phyloP scores from a whole-genome alignment of 2,888 invertebrate genomes.

The Athalia cordata region DNA sequence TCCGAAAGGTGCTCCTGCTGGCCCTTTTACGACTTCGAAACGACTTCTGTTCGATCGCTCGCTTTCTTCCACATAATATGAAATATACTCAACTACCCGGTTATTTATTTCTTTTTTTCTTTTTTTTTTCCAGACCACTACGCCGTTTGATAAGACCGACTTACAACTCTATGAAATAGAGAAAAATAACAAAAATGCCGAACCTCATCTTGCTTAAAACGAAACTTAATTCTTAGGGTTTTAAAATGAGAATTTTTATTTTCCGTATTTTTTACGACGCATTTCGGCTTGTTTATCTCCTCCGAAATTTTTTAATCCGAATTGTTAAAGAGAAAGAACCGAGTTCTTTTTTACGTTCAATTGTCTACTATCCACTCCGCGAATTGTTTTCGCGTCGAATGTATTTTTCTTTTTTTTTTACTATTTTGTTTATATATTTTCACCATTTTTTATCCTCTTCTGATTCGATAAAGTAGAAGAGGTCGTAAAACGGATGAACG shows the following conservation, averaged over 20 bases:
- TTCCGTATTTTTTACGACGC: too few species aligned
- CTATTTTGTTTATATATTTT: background rate
- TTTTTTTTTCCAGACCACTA: too few species aligned
- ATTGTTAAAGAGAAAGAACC: too few species aligned
- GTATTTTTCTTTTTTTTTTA: background rate
- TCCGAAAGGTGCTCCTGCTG: background rate
- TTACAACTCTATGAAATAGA: too few species aligned
- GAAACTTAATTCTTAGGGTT: too few species aligned
- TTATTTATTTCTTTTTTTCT: background rate
- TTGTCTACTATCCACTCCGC: constrained; percentile 14
- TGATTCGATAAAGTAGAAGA: constrained; percentile 34
- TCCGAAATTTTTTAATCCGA: background rate
- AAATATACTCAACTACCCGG: background rate
- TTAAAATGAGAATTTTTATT: background rate
- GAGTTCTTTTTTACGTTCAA: too few species aligned
- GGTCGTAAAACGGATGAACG: constrained; percentile 43
- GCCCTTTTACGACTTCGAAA: constrained; percentile 19
- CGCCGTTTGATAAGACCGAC: too few species aligned
- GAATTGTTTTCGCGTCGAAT: constrained; percentile 16
- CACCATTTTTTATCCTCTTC: constrained; percentile 12
- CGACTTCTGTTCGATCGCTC: background rate
- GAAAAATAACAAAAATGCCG: too few species aligned
- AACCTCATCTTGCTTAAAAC: too few species aligned
- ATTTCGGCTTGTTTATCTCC: background rate
- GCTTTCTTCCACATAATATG: background rate